Base-by-base conservation (phyloP, 2,888 invertebrate species). In the Cosmopolites sordidus region DNA sequence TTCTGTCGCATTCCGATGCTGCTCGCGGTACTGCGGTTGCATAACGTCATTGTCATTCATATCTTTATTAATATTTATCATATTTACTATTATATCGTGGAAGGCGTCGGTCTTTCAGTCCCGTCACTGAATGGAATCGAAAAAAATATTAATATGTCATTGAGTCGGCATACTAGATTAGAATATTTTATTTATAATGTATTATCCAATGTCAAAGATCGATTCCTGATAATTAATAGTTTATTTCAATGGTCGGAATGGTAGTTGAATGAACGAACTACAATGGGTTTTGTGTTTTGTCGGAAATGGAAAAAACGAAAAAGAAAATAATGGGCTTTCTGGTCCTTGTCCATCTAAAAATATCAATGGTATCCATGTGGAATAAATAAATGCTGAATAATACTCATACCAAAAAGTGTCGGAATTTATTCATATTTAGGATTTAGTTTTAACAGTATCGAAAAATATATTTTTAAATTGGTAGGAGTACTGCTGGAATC, bases 1-100 rank as follows among this genome's bases (percentile, higher is more conserved):
- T 22, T 22, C 22, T 22, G 22, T 22, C 22, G 22, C 22, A 22
- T 22, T 22, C 22, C 22, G 22, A 5, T 22, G 33, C 3, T 11
- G 40, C 15, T 8, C 17, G 40, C 9, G 4, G 40, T 16, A 9
- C 16, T 14, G 41, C 41, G 1, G 30, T 33, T 48, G 41, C 41
- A 48, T 48, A 48, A 48, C 29, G 41, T 30, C 42, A 42, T 48
- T 48, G 48, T 48, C 48, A 48, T 48, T 48, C 48, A 42, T 42
- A 48, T 48, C 42, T 40, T 16, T 40, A 40, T 40, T 40, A 40
- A 40, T 40, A 40, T 40, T 40, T 40, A 40, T 40, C 17, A 16
- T 40, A 16, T 16, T 15, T 40, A 40, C 16, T 40, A 40, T 33
- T 33, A 33, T 33, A 12, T 33, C 33, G 33, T 33, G n/a, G 33